phyloP scores from a whole-genome alignment of 2,888 invertebrate genomes.

The Epistrophe grossulariae region DNA sequence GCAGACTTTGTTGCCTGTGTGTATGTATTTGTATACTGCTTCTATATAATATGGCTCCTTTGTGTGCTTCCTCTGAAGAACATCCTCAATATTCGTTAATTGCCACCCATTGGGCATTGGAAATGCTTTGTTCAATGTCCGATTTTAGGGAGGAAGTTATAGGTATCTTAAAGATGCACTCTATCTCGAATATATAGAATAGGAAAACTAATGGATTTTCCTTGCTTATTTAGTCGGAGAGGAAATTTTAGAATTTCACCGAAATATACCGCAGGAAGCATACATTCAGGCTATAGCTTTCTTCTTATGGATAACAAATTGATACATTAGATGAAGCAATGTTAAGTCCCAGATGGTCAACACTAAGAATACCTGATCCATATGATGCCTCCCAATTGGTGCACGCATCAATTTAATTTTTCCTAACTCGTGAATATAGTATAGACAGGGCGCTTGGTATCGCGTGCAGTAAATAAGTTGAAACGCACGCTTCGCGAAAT shows the following conservation, averaged over 20 bases:
- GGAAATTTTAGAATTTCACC: background rate
- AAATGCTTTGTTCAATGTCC: conserved; percentile 42
- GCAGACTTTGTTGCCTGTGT: background rate
- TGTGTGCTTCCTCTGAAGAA: conserved; percentile 54
- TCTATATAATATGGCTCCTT: conserved; percentile 2
- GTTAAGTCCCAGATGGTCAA: background rate
- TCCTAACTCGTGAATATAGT: conserved; percentile 37
- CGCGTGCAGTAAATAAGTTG: conserved; percentile 57
- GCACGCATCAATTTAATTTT: conserved; percentile 3
- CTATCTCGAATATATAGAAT: conserved; percentile 12
- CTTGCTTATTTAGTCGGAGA: conserved; percentile 40
- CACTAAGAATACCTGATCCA: background rate
- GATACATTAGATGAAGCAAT: conserved; percentile 39
- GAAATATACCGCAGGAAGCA: background rate
- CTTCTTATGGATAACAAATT: conserved; percentile 23
- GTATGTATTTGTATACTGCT: background rate
- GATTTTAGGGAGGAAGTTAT: conserved; percentile 30
- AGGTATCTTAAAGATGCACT: conserved; percentile 36
- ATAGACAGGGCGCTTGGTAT: conserved; percentile 60
- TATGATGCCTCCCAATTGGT: conserved; percentile 18
- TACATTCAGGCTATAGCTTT: conserved; percentile 1
- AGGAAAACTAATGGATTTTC: conserved; percentile 68
- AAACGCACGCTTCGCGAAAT: conserved; percentile 44
- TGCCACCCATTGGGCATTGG: conserved; percentile 71
- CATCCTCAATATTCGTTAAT: conserved; percentile 69